phyloP scores from a whole-genome alignment of 2,113 vertebrate genomes.

The Lethenteron camtschaticum region DNA sequence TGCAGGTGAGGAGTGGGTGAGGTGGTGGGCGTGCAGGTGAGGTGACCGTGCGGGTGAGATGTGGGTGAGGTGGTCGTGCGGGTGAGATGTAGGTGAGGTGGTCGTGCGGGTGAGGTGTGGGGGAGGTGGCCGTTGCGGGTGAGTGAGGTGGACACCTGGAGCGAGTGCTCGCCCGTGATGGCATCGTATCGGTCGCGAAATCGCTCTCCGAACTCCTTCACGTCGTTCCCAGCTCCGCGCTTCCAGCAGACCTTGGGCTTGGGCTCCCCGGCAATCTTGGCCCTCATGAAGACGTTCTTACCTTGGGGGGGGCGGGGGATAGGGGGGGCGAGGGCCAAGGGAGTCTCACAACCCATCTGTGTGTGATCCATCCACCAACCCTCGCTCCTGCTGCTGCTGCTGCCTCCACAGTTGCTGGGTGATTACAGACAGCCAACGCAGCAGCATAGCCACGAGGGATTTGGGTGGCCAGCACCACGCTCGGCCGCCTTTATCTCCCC shows the following conservation, averaged over 20 bases:
- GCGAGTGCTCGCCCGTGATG: conserved; percentile 21
- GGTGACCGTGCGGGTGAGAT: not conserved
- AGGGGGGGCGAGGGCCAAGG: not conserved
- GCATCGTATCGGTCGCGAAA: conserved; percentile 16
- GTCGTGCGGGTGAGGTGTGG: too few relatives aligned
- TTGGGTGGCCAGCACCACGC: too few relatives aligned
- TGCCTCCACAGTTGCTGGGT: not conserved
- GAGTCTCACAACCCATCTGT: not conserved
- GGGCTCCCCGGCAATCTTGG: conserved; percentile 19
- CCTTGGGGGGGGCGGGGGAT: conserved; percentile 3
- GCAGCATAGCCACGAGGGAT: too few relatives aligned
- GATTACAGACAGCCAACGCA: not conserved
- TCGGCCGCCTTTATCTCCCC: too few relatives aligned
- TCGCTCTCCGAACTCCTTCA: conserved; percentile 17
- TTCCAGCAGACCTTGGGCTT: conserved; percentile 18
- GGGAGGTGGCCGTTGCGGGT: conserved; percentile 8
- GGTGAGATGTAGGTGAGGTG: too few relatives aligned
- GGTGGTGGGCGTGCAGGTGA: not conserved
- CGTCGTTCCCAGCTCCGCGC: conserved; percentile 14
- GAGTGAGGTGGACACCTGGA: conserved; percentile 19
- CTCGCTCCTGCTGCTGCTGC: not conserved
- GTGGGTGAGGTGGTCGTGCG: too few relatives aligned
- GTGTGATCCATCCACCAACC: not conserved
- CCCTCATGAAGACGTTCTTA: conserved; percentile 20
- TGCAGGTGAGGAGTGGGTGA: not conserved